Base-by-base conservation (phyloP, 2,797 vertebrate genomes). In the Limosa lapponica region DNA sequence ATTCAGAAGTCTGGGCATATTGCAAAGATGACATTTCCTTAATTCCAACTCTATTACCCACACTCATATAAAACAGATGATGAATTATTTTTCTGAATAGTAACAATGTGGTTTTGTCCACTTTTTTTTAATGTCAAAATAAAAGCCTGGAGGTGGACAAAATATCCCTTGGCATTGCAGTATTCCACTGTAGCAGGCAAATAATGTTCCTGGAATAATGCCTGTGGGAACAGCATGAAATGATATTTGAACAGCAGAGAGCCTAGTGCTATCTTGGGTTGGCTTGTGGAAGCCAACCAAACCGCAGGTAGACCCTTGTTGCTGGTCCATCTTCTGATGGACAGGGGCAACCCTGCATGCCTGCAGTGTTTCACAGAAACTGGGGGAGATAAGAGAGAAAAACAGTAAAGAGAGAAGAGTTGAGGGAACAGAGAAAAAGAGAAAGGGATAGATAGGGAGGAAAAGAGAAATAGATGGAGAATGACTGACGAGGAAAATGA, bases 21-120 rank as follows among this genome's bases (percentile, higher is more conserved):
- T 87, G 90, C 82, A 88, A 77, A 85, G 46, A 93, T 27, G 62
- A 87, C 73, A 58, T 87, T 90, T 87, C 70, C 70, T 91, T 82
- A 83, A 90, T 96, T 93, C 85, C 94, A 93, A 66, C 28, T 75
- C 80, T 88, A 58, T 83, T 95, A 95, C 43, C 66, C 59, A 0
- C n/a, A 69, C 22, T 93, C 58, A 94, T 83, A 30, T 48, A 86
- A 91, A 95, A 86, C 85, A 96, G 94, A 92, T 72, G 87, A 89
- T 48, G 20, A 83, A 79, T 72, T 92, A 52, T 93, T 94, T 95
- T 96, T 88, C 85, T 88, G 80, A 96, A 95, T 91, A 66, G 70
- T 69, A 91, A 66, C 44, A 83, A 78, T 66, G 54, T 75, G 41
- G 83, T 95, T 92, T 81, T 65, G 34, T 65, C 57, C 43, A 51